phyloP scores from a whole-genome alignment of 2,113 vertebrate genomes.

The Rhinoderma darwinii region DNA sequence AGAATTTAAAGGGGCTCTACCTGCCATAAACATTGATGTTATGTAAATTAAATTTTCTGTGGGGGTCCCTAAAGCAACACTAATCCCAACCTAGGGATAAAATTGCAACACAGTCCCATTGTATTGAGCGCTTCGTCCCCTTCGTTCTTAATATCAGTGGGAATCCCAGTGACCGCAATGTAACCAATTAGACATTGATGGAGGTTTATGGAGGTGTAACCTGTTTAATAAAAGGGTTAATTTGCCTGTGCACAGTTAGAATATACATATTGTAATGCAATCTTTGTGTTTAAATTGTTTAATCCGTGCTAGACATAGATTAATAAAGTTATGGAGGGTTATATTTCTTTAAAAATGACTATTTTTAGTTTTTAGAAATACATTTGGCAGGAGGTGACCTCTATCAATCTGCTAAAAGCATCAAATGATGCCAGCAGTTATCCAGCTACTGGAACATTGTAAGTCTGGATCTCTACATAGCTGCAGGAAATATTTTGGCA shows the following conservation, averaged over 20 bases:
- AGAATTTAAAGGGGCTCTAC: not conserved
- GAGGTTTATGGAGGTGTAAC: too few relatives aligned
- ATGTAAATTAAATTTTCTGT: not conserved
- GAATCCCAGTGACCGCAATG: too few relatives aligned
- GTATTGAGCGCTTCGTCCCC: not conserved
- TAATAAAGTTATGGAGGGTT: not conserved
- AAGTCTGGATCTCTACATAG: not conserved
- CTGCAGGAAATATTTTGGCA: not conserved
- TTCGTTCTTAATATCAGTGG: not conserved
- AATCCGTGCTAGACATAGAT: not conserved
- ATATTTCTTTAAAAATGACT: not conserved
- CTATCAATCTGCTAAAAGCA: conserved; percentile 18
- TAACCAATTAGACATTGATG: too few relatives aligned
- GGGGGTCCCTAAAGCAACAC: too few relatives aligned
- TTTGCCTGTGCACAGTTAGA: too few relatives aligned
- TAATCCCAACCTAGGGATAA: not conserved
- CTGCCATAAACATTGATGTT: not conserved
- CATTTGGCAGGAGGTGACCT: not conserved
- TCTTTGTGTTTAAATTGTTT: not conserved
- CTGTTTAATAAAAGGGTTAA: too few relatives aligned
- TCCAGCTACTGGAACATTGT: not conserved
- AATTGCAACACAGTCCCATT: not conserved
- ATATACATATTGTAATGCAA: not conserved
- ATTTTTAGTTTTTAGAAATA: not conserved
- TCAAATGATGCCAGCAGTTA: not conserved